Conservation (phyloP, 2,888 invertebrate genomes). For the Drosophila acutilabella region DNA sequence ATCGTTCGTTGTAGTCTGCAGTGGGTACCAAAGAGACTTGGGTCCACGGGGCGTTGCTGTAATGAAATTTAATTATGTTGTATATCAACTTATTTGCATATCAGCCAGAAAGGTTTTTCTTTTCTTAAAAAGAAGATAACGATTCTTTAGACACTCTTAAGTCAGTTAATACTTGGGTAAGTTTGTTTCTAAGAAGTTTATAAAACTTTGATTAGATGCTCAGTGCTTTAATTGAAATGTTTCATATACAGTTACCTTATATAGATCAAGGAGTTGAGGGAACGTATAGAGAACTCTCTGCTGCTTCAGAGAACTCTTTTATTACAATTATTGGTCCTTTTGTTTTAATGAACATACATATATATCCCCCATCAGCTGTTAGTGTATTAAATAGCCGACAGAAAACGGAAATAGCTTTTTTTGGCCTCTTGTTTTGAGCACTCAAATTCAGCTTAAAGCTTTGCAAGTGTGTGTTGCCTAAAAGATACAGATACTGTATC, state of each 20-base stretch:
- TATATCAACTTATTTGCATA: constrained; percentile 78
- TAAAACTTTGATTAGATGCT: not conserved
- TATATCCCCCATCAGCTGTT: too few species aligned
- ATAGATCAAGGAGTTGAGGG: too few species aligned
- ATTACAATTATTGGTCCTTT: too few species aligned
- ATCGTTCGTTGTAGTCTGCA: constrained; percentile 17
- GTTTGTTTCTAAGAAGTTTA: constrained; percentile 27
- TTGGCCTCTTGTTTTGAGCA: not conserved
- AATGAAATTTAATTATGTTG: constrained; percentile 83
- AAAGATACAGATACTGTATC: constrained; percentile 38
- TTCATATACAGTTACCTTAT: not conserved
- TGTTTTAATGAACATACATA: too few species aligned
- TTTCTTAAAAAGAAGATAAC: constrained; percentile 42
- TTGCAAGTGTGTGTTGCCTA: not conserved
- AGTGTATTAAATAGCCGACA: constrained; percentile 22
- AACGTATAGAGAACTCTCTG: too few species aligned
- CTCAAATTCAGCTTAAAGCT: constrained; percentile 10
- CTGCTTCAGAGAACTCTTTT: too few species aligned
- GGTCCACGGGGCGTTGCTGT: constrained; percentile 64
- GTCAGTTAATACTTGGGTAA: constrained; percentile 28
- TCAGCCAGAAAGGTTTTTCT: constrained; percentile 62
- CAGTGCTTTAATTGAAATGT: not conserved
- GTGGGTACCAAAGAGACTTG: constrained; percentile 34
- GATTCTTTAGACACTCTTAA: constrained; percentile 20
- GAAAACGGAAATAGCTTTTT: constrained; percentile 1